Evolutionary conservation across 2,113 vertebrate genomes (phyloP), one percentile per base, ranked within the genome.

Genomic region (Varanus salvator): DNA sequence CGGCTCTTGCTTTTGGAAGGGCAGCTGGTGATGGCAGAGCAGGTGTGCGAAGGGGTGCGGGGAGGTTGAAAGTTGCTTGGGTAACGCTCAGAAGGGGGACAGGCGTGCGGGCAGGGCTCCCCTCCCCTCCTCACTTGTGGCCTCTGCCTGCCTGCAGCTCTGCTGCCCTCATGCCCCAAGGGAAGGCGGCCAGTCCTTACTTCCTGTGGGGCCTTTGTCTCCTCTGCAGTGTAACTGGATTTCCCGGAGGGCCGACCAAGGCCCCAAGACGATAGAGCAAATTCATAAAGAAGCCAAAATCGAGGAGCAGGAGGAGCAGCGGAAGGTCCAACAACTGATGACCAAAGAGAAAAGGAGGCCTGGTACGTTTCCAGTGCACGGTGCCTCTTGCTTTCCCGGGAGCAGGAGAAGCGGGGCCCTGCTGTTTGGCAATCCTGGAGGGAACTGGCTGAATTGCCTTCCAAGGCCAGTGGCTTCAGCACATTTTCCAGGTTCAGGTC

Each of bases 241-340:
- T 76, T 99, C 98, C 7, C 97, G 99, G 93, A 98, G 98, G 95
- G 98, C 98, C 52, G 99, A 99, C 95, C 98, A 98, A 95, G 99
- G 99, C 44, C 99, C 99, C 0, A 99, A 99, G 95, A 99, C 99
- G 85, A 99, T 99, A 0, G 98, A 99, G 97, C 99, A 99, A 97
- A 99, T 99, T 95, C 99, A 99, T 94, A 99, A 99, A 94, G 98
- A 99, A 90, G 99, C 99, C 69, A 99, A 99, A 96, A 99, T 99
- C 92, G 99, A 99, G 96, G 99, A 99, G 94, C 99, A 99, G 88
- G 98, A 99, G 93, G 98, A 99, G 78, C 99, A 99, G 93, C 98
- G 98, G 89, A 99, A 99, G 93, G 99, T 99, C 92, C 99, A 99
- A 92, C 98, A 99, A 95, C 97, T 99, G 90, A 98, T 99, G 97